A percentile compares a stretch with the other conserved stretches of the same genome.
phyloP scores from a whole-genome alignment of 2,888 invertebrate species.

The Chromoteleia sp. region DNA sequence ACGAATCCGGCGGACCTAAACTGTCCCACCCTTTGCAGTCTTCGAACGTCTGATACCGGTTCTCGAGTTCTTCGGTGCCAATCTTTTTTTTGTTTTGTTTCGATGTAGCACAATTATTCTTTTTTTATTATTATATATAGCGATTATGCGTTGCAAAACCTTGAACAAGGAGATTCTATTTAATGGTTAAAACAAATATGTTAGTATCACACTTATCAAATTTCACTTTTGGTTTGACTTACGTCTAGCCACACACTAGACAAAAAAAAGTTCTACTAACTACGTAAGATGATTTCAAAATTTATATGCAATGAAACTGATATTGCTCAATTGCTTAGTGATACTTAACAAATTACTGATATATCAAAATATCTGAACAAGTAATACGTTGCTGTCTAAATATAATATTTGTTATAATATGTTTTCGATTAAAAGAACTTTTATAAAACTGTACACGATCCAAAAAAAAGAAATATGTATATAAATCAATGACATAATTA shows the following conservation, averaged over 20 bases:
- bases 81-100: slow-evolving; percentile 22
- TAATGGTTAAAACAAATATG: slow-evolving; percentile 27
- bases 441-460: no score
- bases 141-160: slow-evolving; percentile 20
- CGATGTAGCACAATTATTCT: slow-evolving; percentile 29
- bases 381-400: no score
- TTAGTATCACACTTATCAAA: slow-evolving; percentile 28
- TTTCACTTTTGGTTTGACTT: slow-evolving; percentile 42
- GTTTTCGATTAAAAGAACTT: no score
- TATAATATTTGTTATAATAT: no score
- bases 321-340: slow-evolving; percentile 7
- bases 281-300: slow-evolving; percentile 17
- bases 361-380: no score
- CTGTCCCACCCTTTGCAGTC: slow-evolving; percentile 30
- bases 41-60: slow-evolving; percentile 48
- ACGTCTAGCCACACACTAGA: slow-evolving; percentile 18
- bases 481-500: no score
- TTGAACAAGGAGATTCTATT: slow-evolving; percentile 50
- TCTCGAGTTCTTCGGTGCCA: slow-evolving; percentile 30
- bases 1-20: slow-evolving; percentile 27
- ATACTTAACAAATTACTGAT: slow-evolving; percentile 1
- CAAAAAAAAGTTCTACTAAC: slow-evolving; percentile 18
- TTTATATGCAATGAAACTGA: slow-evolving; percentile 17
- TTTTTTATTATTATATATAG: slow-evolving; percentile 25
- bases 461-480: no score